Percentiles rank a stretch among this genome's conserved stretches.
phyloP scores from a whole-genome alignment of 2,797 vertebrate species.

The Pempheris klunzingeri region DNA sequence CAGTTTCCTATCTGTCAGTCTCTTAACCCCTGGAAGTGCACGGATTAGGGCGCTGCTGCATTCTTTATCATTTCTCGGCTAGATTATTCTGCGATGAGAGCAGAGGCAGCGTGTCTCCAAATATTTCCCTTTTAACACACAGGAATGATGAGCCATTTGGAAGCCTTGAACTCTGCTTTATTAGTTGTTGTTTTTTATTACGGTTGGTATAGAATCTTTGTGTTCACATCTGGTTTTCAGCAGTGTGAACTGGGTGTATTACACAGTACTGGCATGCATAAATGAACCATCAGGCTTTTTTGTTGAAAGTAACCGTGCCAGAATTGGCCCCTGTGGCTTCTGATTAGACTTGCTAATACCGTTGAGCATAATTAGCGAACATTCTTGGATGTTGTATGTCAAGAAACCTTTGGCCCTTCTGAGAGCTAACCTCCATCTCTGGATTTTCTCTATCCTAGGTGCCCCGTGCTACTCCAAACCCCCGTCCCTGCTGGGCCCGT shows the following conservation, averaged over 20 bases:
- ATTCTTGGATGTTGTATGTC: slow-evolving; percentile 81
- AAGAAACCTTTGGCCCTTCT: slow-evolving; percentile 77
- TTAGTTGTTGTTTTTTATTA: slow-evolving; percentile 26
- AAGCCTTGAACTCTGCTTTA: slow-evolving; percentile 32
- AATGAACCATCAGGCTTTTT: slow-evolving; percentile 75
- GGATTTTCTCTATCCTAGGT: slow-evolving; percentile 82
- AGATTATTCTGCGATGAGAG: slow-evolving; percentile 21
- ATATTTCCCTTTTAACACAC: slow-evolving; percentile 19
- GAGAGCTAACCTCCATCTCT: slow-evolving; percentile 73
- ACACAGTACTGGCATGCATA: slow-evolving; percentile 76
- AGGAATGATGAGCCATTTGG: slow-evolving; percentile 13
- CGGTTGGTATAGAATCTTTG: slow-evolving; percentile 50
- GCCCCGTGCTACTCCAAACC: slow-evolving; percentile 92
- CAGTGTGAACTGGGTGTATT: slow-evolving; percentile 52
- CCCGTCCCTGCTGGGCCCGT: slow-evolving; percentile 91
- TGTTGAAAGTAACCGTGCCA: slow-evolving; percentile 71
- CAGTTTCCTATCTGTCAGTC: slow-evolving; percentile 50
- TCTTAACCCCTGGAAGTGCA: slow-evolving; percentile 39
- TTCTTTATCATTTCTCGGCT: slow-evolving; percentile 23
- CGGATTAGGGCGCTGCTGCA: neutral
- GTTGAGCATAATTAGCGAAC: slow-evolving; percentile 79
- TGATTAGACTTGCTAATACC: slow-evolving; percentile 83
- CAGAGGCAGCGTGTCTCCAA: neutral
- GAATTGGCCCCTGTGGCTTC: slow-evolving; percentile 79
- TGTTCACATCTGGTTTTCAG: slow-evolving; percentile 59